phyloP scores from a whole-genome alignment of 37 sponge, comb jelly and placozoan genomes.

The Tethya wilhelma region DNA sequence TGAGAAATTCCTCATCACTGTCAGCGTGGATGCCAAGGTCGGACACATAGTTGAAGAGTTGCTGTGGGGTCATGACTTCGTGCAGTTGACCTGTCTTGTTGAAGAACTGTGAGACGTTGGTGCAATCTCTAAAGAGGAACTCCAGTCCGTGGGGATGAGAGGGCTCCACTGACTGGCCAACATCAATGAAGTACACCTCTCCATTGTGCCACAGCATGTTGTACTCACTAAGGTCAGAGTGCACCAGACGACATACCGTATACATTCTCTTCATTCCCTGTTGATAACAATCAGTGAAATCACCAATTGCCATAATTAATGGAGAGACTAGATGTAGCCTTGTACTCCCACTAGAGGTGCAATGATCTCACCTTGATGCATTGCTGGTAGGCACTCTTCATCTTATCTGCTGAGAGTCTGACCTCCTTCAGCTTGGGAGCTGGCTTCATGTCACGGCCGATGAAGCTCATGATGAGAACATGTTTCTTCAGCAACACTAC shows the following conservation, averaged over 20 bases:
- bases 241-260: slow-evolving; percentile 79
- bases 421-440: slow-evolving; percentile 90
- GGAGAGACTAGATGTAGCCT: too few species aligned
- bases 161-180: slow-evolving; percentile 95
- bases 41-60: slow-evolving; percentile 81
- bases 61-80: slow-evolving; percentile 48
- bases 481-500: slow-evolving; percentile 87
- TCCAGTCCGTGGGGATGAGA: slow-evolving; percentile 85
- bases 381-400: slow-evolving; percentile 88
- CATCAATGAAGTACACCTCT: slow-evolving; percentile 88
- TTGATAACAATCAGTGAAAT: background rate
- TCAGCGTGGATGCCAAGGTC: slow-evolving; percentile 50
- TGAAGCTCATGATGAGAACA: slow-evolving; percentile 93
- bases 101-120: slow-evolving; percentile 84
- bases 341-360: too few species aligned
- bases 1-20: slow-evolving; percentile 60
- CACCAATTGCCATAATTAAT: background rate
- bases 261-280: slow-evolving; percentile 89
- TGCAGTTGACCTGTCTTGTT: slow-evolving; percentile 24
- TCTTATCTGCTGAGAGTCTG: slow-evolving; percentile 50
- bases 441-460: slow-evolving; percentile 80
- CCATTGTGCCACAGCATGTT: slow-evolving; percentile 95
- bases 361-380: slow-evolving; percentile 69
- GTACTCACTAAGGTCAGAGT: slow-evolving; percentile 95
- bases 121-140: slow-evolving; percentile 93